A percentile compares a stretch with the other conserved stretches of the same genome.
Evolutionary conservation across 2,797 vertebrate genomes (phyloP).

Genomic region (Lepilemur septentrionalis): DNA sequence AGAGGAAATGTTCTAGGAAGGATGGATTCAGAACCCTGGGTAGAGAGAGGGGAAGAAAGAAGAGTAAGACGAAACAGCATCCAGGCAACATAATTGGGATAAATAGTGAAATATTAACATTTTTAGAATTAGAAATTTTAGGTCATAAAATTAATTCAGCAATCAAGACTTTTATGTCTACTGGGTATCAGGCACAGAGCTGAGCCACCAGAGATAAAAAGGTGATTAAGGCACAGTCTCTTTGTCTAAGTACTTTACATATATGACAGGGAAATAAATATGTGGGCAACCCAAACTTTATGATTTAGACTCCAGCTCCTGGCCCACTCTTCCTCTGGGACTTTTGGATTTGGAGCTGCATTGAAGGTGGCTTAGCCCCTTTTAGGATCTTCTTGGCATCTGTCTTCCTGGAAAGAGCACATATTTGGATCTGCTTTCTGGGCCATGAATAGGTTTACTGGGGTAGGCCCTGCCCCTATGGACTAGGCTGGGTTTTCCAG

Average conservation of each 20-base stretch:
- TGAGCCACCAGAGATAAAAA: neutral
- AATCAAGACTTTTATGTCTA: conserved; percentile 7
- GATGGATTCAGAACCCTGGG: neutral
- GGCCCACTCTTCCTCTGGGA: neutral
- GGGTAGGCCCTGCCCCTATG: neutral
- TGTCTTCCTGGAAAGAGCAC: neutral
- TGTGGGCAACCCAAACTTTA: neutral
- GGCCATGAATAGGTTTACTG: neutral
- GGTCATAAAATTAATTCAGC: conserved; percentile 3
- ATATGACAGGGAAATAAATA: neutral
- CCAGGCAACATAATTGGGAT: neutral
- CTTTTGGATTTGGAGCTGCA: neutral
- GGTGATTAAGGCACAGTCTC: neutral
- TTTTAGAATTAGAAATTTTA: conserved; percentile 34
- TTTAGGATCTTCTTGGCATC: neutral
- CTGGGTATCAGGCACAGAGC: neutral
- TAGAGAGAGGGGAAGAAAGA: neutral
- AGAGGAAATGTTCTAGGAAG: conserved; percentile 16
- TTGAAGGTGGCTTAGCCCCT: neutral
- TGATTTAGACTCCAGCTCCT: neutral
- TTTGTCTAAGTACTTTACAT: neutral
- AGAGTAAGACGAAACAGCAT: neutral
- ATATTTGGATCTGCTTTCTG: neutral
- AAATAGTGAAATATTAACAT: neutral
- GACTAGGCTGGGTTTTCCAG: neutral